Conservation (phyloP, 2,797 vertebrate species). For the Lepidocolaptes lacrymiger region DNA sequence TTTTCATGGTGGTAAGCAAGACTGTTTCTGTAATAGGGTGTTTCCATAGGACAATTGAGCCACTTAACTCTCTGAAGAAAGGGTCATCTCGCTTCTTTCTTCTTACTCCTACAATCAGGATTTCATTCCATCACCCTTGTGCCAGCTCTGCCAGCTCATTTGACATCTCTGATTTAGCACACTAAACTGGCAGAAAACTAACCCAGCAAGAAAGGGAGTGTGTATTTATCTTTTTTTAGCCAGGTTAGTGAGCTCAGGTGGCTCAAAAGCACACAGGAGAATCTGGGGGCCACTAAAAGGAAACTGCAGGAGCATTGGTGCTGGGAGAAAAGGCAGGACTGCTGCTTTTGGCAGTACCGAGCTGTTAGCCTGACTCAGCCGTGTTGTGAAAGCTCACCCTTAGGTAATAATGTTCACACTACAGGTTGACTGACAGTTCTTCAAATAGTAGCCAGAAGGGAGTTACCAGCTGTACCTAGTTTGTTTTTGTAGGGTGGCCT, state of each 20-base stretch:
- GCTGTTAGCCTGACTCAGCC: slow-evolving; percentile 28
- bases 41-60: background rate
- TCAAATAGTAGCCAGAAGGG: slow-evolving; percentile 53
- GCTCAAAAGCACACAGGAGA: background rate
- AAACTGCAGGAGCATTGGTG: background rate
- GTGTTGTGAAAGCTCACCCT: slow-evolving; percentile 44
- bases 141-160: background rate
- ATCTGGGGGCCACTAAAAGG: background rate
- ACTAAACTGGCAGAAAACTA: background rate
- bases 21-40: background rate
- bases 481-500: slow-evolving; percentile 43
- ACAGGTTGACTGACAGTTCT: slow-evolving; percentile 11
- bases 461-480: background rate
- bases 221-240: background rate
- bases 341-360: background rate
- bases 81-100: background rate
- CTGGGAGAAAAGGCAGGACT: background rate
- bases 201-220: background rate
- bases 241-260: background rate
- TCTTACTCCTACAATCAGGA: background rate
- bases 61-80: background rate
- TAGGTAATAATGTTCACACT: slow-evolving; percentile 36
- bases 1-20: background rate
- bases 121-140: background rate
- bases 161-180: background rate